Base-by-base conservation (phyloP, 2,888 invertebrate species). In the Emmelina monodactyla region DNA sequence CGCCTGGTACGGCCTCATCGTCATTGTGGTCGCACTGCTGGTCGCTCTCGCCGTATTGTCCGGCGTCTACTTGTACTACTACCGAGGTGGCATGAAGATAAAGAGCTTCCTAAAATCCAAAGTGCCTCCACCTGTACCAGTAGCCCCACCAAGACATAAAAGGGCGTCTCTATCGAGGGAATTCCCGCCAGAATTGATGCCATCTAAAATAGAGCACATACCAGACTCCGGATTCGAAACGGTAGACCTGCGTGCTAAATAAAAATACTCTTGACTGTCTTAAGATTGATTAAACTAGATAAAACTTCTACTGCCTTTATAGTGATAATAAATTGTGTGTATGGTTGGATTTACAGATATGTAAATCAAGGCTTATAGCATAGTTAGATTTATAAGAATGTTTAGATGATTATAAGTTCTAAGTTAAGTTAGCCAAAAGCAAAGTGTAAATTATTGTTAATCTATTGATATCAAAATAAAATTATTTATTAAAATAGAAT, bases 11-110 rank as follows among this genome's bases (percentile, higher is more conserved):
- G 79, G 83, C 32, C 53, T 85, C 46, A 50, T 88, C 48, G 83
- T 89, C 46, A 83, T 85, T n/a, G 64, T 86, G 41, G 66, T 88
- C 51, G 82, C 88, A 47, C 73, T 90, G 53, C 81, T 89, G 65
- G 75, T 87, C 53, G 85, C 87, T 31, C 62, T 87, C 52, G 83
- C 85, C 40, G 68, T 83, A 46, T 76, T 90, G 55, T 85, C 85
- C 42, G 82, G 85, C 40, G 76, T 90, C 50, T 91, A 89, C 66
- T 72, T 88, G 53, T 89, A 90, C 65, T 89, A 88, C 59, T 89
- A 89, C 76, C 86, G 88, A 65, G 85, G 88, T 52, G 86, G 87
- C 51, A 82, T 82, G 57, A 82, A 82, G 46, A 82, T 89, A 47
- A 88, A 88, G 66, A 81, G 71, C 44, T 78, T 88, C 58, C 62